Evolutionary conservation across 2,113 vertebrate species (phyloP), one percentile per base, ranked within the genome.

Genomic region (Panurus biarmicus): DNA sequence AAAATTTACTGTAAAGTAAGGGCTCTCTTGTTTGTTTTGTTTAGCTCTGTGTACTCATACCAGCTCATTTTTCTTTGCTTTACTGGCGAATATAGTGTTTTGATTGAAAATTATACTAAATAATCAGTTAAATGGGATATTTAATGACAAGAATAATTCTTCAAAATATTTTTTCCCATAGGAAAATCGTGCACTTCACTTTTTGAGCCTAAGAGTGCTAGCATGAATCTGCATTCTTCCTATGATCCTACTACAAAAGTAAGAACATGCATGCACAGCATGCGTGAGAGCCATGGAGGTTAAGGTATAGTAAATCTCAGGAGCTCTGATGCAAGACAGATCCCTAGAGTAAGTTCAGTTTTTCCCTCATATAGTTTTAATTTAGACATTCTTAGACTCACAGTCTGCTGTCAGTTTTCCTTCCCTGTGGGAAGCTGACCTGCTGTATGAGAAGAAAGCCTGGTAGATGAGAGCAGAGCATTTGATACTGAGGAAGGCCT

Each of bases 61-160:
- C 87, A 93, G 93, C 73, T 96, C 91, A 77, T 95, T 96, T 97
- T 95, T 85, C 93, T 95, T 94, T 86, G 90, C 89, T 95, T 85
- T 95, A 45, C 80, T 96, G 85, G 87, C 17, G 0, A 66, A 54
- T 88, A 72, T 12, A 78, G 89, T 97, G 90, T 94, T 95, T 94
- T 90, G 92, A 95, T 93, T 95, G 92, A 97, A 97, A 96, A 89
- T 36, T n/a, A 96, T 94, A 93, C 95, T 92, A 94, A 95, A 94
- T 96, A 87, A 94, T 93, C 94, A 83, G 93, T 83, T 90, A 92
- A 92, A 64, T 33, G 73, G 74, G 89, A 69, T 78, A 87, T 94
- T 95, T 95, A 90, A 94, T 95, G 81, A 78, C 91, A 89, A 87
- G 67, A 89, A 92, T 96, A 95, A 80, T 33, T 72, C 64, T 95